phyloP scores from a whole-genome alignment of 2,888 invertebrate genomes.

The Xiphydria camelus region DNA sequence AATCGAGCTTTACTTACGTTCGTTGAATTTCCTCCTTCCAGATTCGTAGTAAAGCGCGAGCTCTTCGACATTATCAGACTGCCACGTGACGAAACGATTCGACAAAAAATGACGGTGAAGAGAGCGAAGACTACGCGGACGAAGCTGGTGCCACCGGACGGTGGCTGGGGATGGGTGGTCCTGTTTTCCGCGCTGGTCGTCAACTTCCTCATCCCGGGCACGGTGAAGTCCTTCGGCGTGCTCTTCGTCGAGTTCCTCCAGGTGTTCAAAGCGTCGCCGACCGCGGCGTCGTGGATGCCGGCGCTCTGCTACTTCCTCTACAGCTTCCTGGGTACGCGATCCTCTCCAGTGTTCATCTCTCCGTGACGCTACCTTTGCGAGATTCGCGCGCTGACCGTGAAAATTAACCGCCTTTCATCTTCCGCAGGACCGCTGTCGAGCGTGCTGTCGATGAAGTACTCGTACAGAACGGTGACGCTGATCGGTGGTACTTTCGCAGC shows the following conservation, averaged over 20 bases:
- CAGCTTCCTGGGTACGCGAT: slow-evolving; percentile 76
- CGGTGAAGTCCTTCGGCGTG: slow-evolving; percentile 86
- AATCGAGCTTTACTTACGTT: too few relatives aligned
- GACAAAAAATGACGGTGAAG: slow-evolving; percentile 33
- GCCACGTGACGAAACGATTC: too few relatives aligned
- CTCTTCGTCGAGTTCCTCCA: slow-evolving; percentile 82
- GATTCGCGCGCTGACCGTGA: neutral
- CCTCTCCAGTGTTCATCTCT: slow-evolving; percentile 21
- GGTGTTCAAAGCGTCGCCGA: slow-evolving; percentile 74
- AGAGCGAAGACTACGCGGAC: slow-evolving; percentile 31
- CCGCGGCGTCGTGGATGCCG: slow-evolving; percentile 81
- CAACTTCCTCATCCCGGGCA: slow-evolving; percentile 83
- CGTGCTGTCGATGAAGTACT: slow-evolving; percentile 80
- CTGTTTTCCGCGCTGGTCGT: slow-evolving; percentile 69
- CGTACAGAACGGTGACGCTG: slow-evolving; percentile 79
- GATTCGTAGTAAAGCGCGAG: too few relatives aligned
- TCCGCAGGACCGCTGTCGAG: slow-evolving; percentile 84
- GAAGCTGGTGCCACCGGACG: slow-evolving; percentile 56
- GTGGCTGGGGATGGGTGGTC: slow-evolving; percentile 60
- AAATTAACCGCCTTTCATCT: too few relatives aligned
- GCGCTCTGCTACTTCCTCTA: slow-evolving; percentile 86
- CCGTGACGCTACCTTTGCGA: too few relatives aligned
- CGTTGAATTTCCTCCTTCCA: too few relatives aligned
- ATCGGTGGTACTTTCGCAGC: slow-evolving; percentile 83
- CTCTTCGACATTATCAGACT: too few relatives aligned